Base-by-base conservation (phyloP, 2,113 vertebrate species). In the Nanorana parkeri region DNA sequence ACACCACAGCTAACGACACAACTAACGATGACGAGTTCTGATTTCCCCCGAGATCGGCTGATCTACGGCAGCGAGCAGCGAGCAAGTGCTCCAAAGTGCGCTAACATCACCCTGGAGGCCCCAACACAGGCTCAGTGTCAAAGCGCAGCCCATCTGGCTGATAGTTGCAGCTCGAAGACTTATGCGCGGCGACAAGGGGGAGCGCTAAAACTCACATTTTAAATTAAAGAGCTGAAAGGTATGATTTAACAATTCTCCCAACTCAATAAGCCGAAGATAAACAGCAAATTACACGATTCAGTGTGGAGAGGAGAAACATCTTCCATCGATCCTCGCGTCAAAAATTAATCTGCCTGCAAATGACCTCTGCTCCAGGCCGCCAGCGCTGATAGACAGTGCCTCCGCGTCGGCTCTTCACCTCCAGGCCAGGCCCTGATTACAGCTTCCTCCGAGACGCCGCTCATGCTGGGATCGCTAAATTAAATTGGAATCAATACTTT, bases 1-100 rank as follows among this genome's bases (percentile, higher is more conserved):
- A 6, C 5, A 8, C 6, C 61, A 16, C 61, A 26, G 26, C 26
- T 65, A 28, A 17, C 17, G 63, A 28, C 93, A 93, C 93, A 93
- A 95, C 94, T 97, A 96, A 97, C 95, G 94, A 96, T 95, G 95
- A 94, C 94, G 94, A 95, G 95, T 95, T 94, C 95, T 97, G 96
- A 98, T 98, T 98, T 97, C 96, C 96, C 96, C 91, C 78, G 96
- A 96, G 96, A 93, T 94, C 91, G 93, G 90, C 94, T 95, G 95
- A 97, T 97, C 94, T 96, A 96, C 95, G 94, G 94, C 96, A 94
- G 95, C 89, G 36, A 95, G 96, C 94, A 94, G 93, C 93, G 92
- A 92, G 91, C 91, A 93, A 91, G 87, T 90, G 88, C 90, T 84
- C 78, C 90, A 88, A 92, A 93, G 92, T 93, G 91, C 91, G 87